Evolutionary conservation across 1,140 invertebrate genomes (phyloP), one percentile per base, ranked within the genome.

Genomic region (Tetragnatha versicolor): DNA sequence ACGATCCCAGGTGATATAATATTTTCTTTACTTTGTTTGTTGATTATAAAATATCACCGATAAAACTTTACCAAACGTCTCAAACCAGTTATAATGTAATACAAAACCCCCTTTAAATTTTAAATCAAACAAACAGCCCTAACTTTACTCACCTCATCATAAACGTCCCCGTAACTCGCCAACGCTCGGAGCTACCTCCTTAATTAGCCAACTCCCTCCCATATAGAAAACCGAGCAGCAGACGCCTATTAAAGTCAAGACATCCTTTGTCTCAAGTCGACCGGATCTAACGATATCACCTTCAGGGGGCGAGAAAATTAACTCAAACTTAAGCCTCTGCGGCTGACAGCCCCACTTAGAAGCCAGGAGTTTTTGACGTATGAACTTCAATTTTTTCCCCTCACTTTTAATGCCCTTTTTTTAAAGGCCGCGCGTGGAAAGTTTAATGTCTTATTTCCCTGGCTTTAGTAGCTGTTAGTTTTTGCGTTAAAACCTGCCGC

Each of bases 401-500:
- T 17, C 29, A 35, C 35, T 58, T 14, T 2, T n/a, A 35, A 58
- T 33, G 35, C 29, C 6, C 31, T 5, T 20, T 35, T 58, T 33
- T 22, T 51, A 22, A 22, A 51, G 20, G 20, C 29, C 14, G n/a
- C 55, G 35, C 55, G 29, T 33, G 22, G 55, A 10, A 58, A 58
- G 14, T 58, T 58, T 58, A 58, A 58, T 58, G 55, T 58, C 55
- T 58, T 58, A 58, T 58, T 58, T 58, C 55, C 55, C 20, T 58
- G 35, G 35, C 55, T 58, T 58, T 58, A 58, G 55, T 58, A 58
- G 55, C 55, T 58, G 55, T 58, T 58, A 58, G 55, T 58, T 58
- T 58, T 33, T 33, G 55, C 17, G 29, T 58, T 58, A 58, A 58
- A 31, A 27, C 35, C 29, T 31, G n/a, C n/a, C n/a, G 7, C 17